Evolutionary conservation across 2,888 invertebrate genomes (phyloP).

Genomic region (Mesorhabditis belari): DNA sequence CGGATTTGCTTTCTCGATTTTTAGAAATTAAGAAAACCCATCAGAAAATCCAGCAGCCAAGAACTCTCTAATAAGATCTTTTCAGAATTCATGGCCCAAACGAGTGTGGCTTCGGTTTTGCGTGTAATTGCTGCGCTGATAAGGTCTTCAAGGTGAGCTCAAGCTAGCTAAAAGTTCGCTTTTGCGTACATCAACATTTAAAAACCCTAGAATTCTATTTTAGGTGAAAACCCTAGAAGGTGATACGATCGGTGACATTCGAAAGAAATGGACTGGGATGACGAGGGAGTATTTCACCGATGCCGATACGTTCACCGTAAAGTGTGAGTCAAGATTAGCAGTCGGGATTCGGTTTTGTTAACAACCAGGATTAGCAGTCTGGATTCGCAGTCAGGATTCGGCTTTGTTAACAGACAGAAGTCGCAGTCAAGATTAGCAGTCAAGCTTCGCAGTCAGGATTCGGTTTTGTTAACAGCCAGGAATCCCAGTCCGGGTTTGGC

Average conservation of each 20-base stretch:
- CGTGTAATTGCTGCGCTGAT: neutral
- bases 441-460: no score
- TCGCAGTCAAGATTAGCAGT: no score
- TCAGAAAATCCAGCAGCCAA: no score
- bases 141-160: neutral
- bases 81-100: neutral
- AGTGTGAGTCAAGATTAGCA: neutral
- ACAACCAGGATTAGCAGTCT: no score
- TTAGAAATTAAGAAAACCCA: neutral
- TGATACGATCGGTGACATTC: neutral
- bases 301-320: neutral
- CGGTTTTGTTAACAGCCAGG: no score
- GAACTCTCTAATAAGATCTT: no score
- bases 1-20: neutral
- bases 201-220: neutral
- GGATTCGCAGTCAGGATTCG: neutral
- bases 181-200: neutral
- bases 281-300: conserved; percentile 1
- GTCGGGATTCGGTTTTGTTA: neutral
- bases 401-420: no score
- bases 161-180: neutral
- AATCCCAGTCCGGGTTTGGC: no score
- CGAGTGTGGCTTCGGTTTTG: neutral
- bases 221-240: neutral
- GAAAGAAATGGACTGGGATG: neutral